Conservation (phyloP, 2,888 invertebrate genomes). For the Mactromeris polynyma region DNA sequence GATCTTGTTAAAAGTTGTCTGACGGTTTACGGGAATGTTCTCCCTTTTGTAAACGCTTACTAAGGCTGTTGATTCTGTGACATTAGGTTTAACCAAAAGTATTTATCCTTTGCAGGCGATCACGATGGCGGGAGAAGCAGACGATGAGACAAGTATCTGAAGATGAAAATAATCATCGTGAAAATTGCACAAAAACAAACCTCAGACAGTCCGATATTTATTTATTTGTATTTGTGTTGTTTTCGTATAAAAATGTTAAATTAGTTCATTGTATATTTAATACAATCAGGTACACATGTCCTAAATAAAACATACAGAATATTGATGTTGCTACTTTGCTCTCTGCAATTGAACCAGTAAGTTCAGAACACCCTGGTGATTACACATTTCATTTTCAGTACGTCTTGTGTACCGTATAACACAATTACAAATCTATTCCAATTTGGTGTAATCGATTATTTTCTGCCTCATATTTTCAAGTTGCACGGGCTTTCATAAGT, state of each 20-base stretch:
- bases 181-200: background rate
- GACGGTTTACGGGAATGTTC: background rate
- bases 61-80: background rate
- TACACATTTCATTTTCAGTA: too few species aligned
- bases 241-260: constrained; percentile 7
- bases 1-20: background rate
- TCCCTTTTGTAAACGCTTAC: background rate
- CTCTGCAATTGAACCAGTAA: too few species aligned
- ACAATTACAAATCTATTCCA: too few species aligned
- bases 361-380: too few species aligned
- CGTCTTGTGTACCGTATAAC: too few species aligned
- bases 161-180: background rate
- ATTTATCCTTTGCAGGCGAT: background rate
- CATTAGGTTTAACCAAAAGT: background rate
- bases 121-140: background rate
- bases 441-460: too few species aligned
- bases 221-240: constrained; percentile 8
- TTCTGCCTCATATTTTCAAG: too few species aligned
- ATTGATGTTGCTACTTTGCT: too few species aligned
- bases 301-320: background rate
- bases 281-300: background rate
- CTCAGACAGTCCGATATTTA: background rate
- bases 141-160: background rate
- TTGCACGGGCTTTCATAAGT: too few species aligned
- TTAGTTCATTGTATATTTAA: background rate